phyloP scores from a whole-genome alignment of 2,797 vertebrate genomes.

The Spinus olivaceus region DNA sequence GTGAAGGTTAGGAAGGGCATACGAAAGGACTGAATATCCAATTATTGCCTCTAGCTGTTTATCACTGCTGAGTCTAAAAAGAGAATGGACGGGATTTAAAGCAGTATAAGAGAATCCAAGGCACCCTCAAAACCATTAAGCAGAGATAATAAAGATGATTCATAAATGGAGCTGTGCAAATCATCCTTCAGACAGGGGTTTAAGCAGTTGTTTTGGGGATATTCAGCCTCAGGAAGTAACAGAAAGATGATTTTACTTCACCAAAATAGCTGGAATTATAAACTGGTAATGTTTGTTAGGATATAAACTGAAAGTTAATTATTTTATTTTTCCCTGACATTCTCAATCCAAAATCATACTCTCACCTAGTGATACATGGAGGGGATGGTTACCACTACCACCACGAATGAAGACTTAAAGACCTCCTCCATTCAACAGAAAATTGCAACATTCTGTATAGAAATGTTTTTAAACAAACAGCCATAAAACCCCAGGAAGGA shows the following conservation, averaged over 20 bases:
- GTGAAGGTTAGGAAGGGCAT: background rate
- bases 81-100: background rate
- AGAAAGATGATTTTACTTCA: background rate
- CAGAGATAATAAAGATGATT: constrained; percentile 24
- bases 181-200: background rate
- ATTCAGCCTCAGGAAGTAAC: background rate
- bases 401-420: background rate
- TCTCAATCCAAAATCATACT: background rate
- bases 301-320: background rate
- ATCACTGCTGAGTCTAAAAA: background rate
- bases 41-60: background rate
- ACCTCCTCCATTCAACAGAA: background rate
- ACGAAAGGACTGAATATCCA: background rate
- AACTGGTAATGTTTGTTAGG: background rate
- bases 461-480: background rate
- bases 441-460: background rate
- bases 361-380: background rate
- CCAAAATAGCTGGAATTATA: background rate
- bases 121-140: background rate
- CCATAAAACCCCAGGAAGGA: background rate
- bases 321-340: background rate
- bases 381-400: background rate
- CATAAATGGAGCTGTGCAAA: background rate
- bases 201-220: background rate
- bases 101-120: background rate